Evolutionary conservation across 2,797 vertebrate genomes (phyloP), one percentile per base, ranked within the genome.

Genomic region (Spinus pinus): DNA sequence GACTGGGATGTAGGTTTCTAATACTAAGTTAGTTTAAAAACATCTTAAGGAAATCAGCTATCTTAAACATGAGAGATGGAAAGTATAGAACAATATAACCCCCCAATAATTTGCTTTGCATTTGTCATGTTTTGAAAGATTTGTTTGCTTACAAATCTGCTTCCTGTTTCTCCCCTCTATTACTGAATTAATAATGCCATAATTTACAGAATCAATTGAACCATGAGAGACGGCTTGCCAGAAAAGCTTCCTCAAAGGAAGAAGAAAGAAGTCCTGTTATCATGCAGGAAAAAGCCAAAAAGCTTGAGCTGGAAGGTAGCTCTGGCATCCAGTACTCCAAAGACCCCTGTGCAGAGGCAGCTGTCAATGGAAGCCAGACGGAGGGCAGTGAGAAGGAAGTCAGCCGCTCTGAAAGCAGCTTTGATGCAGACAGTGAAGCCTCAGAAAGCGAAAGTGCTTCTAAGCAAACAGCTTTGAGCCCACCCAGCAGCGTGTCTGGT

Each of bases 341-440:
- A 44, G 74, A 86, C 8, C 22, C 50, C 3, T 7, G 24, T 14
- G 70, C 61, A 1, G 97, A 96, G 23, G 88, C 53, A 0, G 75
- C 98, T 1, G 94, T 97, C 19, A 97, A 98, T 2, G 98, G 98
- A 49, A 99, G 99, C 96, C 98, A 98, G 30, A 99, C 98, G 0
- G 99, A 99, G 2, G 98, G 97, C 96, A 99, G 99, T 5, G 99
- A 99, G 86, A 98, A 98, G 95, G 99, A 99, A 84, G 98, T 97
- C 4, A 98, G 98, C 58, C 97, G 94, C 73, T 98, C 98, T 4
- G 99, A 99, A 93, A 99, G 99, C 96, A 99, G 99, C 67, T 98
- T 98, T 12, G 99, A 99, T 46, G 99, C 99, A 0, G 99, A 99
- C 97, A 99, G 99, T 1, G 99, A 99, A 93, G 98, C 99, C 47